A percentile compares a stretch with the other conserved stretches of the same genome.
Evolutionary conservation across 2,797 vertebrate genomes (phyloP).

Genomic region (Cossypha caffra): DNA sequence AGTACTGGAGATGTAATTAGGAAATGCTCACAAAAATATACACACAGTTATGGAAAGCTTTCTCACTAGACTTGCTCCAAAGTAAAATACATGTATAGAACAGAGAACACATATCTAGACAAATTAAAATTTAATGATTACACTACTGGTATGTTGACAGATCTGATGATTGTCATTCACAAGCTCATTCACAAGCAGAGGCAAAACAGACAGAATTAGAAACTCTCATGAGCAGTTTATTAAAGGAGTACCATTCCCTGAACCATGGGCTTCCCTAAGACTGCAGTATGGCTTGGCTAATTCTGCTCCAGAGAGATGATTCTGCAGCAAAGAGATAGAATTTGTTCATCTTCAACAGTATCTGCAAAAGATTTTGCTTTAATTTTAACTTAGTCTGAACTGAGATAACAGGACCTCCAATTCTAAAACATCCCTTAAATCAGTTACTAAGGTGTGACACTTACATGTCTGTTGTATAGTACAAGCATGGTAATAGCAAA

Average conservation of each 20-base stretch:
- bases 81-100: not conserved
- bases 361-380: not conserved
- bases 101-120: not conserved
- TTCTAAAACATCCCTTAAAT: not conserved
- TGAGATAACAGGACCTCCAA: not conserved
- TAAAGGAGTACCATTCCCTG: not conserved
- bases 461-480: not conserved
- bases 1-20: not conserved
- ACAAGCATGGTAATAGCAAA: not conserved
- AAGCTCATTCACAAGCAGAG: not conserved
- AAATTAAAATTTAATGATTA: slow-evolving; percentile 7
- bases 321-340: not conserved
- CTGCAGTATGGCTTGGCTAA: not conserved
- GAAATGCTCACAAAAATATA: not conserved
- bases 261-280: not conserved
- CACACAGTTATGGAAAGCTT: not conserved
- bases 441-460: not conserved
- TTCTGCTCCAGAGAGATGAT: not conserved
- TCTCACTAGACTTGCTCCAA: not conserved
- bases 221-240: not conserved
- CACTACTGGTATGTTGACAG: not conserved
- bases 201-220: not conserved
- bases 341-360: not conserved
- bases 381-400: not conserved
- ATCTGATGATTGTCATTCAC: not conserved